Base-by-base conservation (phyloP, 2,888 invertebrate genomes). In the Drosophila prolongata region DNA sequence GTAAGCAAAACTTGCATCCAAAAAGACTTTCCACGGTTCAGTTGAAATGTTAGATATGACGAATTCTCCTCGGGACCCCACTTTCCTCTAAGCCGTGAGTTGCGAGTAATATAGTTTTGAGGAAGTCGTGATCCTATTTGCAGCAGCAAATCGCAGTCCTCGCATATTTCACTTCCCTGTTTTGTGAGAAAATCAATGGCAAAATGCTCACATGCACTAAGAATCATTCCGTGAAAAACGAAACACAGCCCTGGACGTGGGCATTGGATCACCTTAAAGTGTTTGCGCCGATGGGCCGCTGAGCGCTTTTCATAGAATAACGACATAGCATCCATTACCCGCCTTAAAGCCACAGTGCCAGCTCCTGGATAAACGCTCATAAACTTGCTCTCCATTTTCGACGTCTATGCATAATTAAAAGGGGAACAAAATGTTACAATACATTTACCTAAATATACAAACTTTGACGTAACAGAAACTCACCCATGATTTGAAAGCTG, bases 71-170 rank as follows among this genome's bases (percentile, higher is more conserved):
- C 96, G 0, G 90, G 87, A 0, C 95, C 95, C 97, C 97, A 97
- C 59, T 92, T 93, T 53, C 94, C 94, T 76, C 94, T 94, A 11
- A 94, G 86, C 27, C 94, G 93, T 0, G 94, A 93, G 90, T 97
- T 97, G 74, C 97, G 93, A 1, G 96, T 96, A 9, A 97, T 94
- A 84, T 95, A 95, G 62, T 94, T 94, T 84, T 96, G 95, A 56
- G 95, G 95, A 59, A 96, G 91, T 11, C 97, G 95, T 3, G 95
- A 95, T 90, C 96, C 96, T 84, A 97, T 94, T 89, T 97, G 96
- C 13, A 97, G 93, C 0, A 95, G 95, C 34, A 96, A 93, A 79
- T 95, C 95, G n/a, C n/a, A 44, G 11, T 11, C 27, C 1, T 54
- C 35, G 10, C 30, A 46, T 1, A 14, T 6, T 10, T 67, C 6